These are phyloP conservation scores for Aproaerema taeniolella DNA, from an alignment of 2,888 invertebrate species.

Conservation along the genomic window DNA sequence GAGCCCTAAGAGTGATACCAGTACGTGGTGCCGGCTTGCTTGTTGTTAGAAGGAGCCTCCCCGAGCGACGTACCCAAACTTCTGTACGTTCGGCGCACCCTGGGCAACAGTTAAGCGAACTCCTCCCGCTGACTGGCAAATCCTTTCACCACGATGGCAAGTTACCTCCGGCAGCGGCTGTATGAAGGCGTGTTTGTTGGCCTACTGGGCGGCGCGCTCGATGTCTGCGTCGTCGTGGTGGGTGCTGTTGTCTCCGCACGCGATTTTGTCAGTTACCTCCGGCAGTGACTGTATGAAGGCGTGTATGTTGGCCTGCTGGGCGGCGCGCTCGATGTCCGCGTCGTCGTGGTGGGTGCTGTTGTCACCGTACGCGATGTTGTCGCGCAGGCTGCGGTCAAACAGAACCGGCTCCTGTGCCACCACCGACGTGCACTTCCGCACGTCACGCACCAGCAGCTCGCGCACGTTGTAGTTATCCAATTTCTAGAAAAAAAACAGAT, in stretches of 20 bases:
- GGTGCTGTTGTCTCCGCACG: too few species aligned
- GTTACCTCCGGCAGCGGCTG: not conserved
- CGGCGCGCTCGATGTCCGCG: slow-evolving; percentile 83
- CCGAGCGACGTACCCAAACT: too few species aligned
- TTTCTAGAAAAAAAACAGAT: too few species aligned
- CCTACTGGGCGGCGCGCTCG: not conserved
- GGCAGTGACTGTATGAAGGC: slow-evolving; percentile 85
- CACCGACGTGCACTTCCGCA: slow-evolving; percentile 75
- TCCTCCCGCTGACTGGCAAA: too few species aligned
- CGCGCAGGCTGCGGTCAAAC: slow-evolving; percentile 87
- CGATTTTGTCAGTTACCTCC: slow-evolving; percentile 51
- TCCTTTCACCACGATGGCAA: too few species aligned
- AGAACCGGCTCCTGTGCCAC: slow-evolving; percentile 87
- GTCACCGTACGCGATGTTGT: slow-evolving; percentile 93
- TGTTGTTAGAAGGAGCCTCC: not conserved
- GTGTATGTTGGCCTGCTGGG: slow-evolving; percentile 88
- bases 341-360: slow-evolving; percentile 78
- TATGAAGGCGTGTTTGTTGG: not conserved
- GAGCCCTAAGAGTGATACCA: not conserved
- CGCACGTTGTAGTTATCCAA: too few species aligned
- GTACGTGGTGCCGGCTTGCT: not conserved
- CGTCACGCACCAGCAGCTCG: slow-evolving; percentile 80
- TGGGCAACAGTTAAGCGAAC: too few species aligned
- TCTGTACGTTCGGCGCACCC: too few species aligned
- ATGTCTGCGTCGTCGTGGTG: not conserved